These are phyloP conservation scores for Congeria kusceri DNA, from an alignment of 2,888 invertebrate species.

Conservation along the genomic window DNA sequence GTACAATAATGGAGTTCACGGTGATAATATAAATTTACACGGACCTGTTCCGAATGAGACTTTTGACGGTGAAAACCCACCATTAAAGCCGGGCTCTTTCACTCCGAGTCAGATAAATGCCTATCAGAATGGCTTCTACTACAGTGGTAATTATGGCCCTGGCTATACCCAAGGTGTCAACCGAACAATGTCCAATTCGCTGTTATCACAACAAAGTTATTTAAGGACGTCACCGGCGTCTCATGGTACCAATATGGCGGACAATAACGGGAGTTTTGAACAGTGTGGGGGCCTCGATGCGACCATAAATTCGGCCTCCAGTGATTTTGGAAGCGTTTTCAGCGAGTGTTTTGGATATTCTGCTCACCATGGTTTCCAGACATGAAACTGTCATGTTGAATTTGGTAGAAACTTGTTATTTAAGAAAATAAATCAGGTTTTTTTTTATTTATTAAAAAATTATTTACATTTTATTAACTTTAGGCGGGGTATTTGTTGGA, in stretches of 20 bases:
- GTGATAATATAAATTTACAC: slow-evolving; percentile 54
- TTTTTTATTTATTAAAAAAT: neutral
- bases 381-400: slow-evolving; percentile 22
- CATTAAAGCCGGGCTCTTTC: slow-evolving; percentile 62
- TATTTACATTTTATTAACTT: neutral
- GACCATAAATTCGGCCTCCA: slow-evolving; percentile 34
- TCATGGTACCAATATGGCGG: slow-evolving; percentile 63
- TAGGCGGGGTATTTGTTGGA: no score
- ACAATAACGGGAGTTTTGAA: slow-evolving; percentile 54
- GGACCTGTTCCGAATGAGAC: slow-evolving; percentile 55
- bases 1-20: slow-evolving; percentile 62
- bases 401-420: neutral
- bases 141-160: slow-evolving; percentile 72
- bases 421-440: slow-evolving; percentile 9
- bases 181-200: slow-evolving; percentile 64
- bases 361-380: slow-evolving; percentile 65
- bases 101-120: slow-evolving; percentile 55
- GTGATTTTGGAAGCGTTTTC: slow-evolving; percentile 70
- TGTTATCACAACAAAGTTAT: slow-evolving; percentile 61
- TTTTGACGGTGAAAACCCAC: slow-evolving; percentile 55
- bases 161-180: slow-evolving; percentile 69
- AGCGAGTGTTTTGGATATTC: slow-evolving; percentile 67
- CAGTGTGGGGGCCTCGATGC: slow-evolving; percentile 50
- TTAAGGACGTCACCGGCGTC: slow-evolving; percentile 35
- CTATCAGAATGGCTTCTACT: slow-evolving; percentile 62